Evolutionary conservation across 1,140 invertebrate species (phyloP).

Genomic region (Armadillidium nasatum): DNA sequence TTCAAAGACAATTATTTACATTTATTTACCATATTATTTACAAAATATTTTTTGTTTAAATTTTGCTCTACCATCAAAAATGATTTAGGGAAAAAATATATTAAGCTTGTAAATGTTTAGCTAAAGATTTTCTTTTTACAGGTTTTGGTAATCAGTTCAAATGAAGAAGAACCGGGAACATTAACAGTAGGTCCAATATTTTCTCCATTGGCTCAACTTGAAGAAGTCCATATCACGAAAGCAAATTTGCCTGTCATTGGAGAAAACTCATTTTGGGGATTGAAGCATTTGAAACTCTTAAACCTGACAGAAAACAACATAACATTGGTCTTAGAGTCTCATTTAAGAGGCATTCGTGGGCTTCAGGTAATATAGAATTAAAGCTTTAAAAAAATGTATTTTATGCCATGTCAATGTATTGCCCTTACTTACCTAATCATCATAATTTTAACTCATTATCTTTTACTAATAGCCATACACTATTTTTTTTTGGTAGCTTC

Average conservation of each 20-base stretch:
- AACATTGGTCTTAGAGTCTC: constrained; percentile 56
- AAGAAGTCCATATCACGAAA: constrained; percentile 68
- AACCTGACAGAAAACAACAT: constrained; percentile 74
- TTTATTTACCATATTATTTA: no score
- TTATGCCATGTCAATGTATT: background rate
- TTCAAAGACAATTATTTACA: no score
- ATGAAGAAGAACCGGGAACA: no score
- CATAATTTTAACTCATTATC: background rate
- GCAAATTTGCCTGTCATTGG: constrained; percentile 75
- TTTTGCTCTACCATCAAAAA: no score
- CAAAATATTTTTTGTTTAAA: no score
- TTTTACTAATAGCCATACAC: background rate
- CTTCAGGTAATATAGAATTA: constrained; percentile 45
- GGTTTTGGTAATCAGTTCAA: no score
- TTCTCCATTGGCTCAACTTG: constrained; percentile 50
- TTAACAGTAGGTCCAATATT: no score
- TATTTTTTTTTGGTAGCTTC: background rate
- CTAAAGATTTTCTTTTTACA: no score
- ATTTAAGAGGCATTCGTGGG: constrained; percentile 50
- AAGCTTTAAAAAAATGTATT: background rate
- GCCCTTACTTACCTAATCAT: no score
- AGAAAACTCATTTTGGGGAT: constrained; percentile 69
- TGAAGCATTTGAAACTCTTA: constrained; percentile 62
- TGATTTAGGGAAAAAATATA: no score
- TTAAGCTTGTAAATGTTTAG: no score